These are phyloP conservation scores for Pseudococcus jackbeardsleyi DNA, from an alignment of 2,888 invertebrate species.

Conservation along the genomic window DNA sequence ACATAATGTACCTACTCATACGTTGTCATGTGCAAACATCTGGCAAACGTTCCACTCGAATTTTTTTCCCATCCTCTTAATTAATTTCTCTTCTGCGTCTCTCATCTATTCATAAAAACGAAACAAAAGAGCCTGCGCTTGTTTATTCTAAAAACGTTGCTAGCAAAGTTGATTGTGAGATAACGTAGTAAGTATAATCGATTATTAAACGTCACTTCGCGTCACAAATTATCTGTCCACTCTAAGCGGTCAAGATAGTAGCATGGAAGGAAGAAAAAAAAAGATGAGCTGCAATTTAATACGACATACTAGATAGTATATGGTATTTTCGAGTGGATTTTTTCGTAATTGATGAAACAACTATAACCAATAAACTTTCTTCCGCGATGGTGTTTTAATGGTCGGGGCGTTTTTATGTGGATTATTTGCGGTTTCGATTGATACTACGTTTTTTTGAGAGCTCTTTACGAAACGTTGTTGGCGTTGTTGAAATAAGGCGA, in stretches of 20 bases:
- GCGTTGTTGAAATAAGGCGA: background rate
- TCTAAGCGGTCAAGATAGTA: background rate
- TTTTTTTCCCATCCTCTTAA: background rate
- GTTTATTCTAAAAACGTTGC: background rate
- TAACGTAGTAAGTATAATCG: constrained; percentile 5
- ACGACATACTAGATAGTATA: background rate
- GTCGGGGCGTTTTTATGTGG: constrained; percentile 23
- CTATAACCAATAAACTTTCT: background rate
- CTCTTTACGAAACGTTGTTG: background rate
- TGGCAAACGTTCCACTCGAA: background rate
- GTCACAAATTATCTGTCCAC: background rate
- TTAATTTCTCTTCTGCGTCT: background rate
- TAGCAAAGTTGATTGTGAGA: background rate
- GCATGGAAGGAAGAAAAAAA: background rate
- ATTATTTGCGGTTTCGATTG: constrained; percentile 6
- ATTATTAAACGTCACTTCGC: background rate
- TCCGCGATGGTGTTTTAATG: constrained; percentile 7
- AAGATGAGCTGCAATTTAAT: background rate
- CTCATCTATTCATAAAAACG: background rate
- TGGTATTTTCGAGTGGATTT: background rate
- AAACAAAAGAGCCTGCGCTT: constrained; percentile 19
- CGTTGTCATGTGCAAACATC: constrained; percentile 33
- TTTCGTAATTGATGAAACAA: constrained; percentile 30
- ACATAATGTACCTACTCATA: background rate
- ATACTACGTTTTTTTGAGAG: constrained; percentile 26